phyloP scores from a whole-genome alignment of 2,797 vertebrate genomes.

The Balearica regulorum region DNA sequence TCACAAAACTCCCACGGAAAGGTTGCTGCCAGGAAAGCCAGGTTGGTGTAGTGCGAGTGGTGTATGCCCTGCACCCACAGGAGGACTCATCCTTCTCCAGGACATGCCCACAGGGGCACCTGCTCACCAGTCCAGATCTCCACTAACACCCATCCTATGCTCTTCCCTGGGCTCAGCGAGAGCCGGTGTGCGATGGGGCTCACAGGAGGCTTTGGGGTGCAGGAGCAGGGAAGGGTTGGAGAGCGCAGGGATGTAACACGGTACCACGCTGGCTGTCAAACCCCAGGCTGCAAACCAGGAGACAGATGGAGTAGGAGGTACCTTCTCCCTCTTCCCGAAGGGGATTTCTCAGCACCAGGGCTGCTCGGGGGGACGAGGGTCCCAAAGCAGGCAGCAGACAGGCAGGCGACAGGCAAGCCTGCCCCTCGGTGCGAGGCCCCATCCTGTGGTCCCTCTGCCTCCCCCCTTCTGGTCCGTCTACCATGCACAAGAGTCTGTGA shows the following conservation, averaged over 20 bases:
- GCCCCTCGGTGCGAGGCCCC: background rate
- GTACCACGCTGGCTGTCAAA: background rate
- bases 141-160: background rate
- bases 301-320: background rate
- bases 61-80: background rate
- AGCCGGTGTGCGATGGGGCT: background rate
- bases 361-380: background rate
- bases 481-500: slow-evolving; percentile 36
- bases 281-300: background rate
- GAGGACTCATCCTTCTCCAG: background rate
- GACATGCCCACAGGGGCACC: background rate
- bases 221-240: background rate
- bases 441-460: background rate
- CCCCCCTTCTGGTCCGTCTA: background rate
- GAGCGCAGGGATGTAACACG: background rate
- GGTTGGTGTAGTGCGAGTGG: no score
- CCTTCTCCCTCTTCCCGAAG: background rate
- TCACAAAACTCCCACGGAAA: background rate
- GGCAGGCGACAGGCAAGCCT: background rate
- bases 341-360: background rate
- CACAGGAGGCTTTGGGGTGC: background rate
- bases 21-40: background rate
- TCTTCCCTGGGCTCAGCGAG: accelerated
- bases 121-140: background rate
- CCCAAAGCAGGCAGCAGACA: background rate